Conservation (phyloP, 1,140 invertebrate genomes). For the Aphaenogaster ashmeadi region DNA sequence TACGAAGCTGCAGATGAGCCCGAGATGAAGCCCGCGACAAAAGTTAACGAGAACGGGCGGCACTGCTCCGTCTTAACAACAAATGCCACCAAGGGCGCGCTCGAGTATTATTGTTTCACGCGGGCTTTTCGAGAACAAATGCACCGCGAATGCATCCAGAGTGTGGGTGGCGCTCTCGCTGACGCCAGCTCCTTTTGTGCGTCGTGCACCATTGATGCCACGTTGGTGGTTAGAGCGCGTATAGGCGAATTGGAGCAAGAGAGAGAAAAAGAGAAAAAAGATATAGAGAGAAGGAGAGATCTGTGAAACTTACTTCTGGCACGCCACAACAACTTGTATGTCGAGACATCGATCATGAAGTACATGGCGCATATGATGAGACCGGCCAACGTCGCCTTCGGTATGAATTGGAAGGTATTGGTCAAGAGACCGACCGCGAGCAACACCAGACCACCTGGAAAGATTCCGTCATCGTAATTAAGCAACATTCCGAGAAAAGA, state of each 20-base stretch:
- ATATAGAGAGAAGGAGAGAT: background rate
- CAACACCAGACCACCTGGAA: constrained; percentile 90
- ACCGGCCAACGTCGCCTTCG: constrained; percentile 91
- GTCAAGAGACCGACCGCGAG: constrained; percentile 91
- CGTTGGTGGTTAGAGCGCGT: background rate
- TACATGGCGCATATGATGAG: constrained; percentile 93
- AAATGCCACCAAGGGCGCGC: constrained; percentile 35
- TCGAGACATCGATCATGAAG: constrained; percentile 92
- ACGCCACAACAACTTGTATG: constrained; percentile 92
- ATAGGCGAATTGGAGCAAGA: background rate
- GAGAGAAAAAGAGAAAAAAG: background rate
- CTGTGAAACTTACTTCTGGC: constrained; percentile 91
- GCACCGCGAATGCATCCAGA: constrained; percentile 14
- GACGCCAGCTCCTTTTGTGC: constrained; percentile 34
- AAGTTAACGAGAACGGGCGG: constrained; percentile 6
- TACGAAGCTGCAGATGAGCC: background rate
- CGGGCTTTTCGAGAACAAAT: constrained; percentile 48
- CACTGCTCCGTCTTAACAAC: constrained; percentile 25
- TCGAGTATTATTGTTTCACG: constrained; percentile 55
- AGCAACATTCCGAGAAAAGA: background rate
- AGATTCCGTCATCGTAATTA: background rate
- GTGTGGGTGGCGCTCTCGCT: constrained; percentile 22
- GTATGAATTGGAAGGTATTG: constrained; percentile 91
- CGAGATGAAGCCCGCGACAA: constrained; percentile 12
- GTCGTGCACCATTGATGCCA: background rate